Evolutionary conservation across 92 coral and sea anemone genomes (phyloP).

Genomic region (Paragorgia papillata): DNA sequence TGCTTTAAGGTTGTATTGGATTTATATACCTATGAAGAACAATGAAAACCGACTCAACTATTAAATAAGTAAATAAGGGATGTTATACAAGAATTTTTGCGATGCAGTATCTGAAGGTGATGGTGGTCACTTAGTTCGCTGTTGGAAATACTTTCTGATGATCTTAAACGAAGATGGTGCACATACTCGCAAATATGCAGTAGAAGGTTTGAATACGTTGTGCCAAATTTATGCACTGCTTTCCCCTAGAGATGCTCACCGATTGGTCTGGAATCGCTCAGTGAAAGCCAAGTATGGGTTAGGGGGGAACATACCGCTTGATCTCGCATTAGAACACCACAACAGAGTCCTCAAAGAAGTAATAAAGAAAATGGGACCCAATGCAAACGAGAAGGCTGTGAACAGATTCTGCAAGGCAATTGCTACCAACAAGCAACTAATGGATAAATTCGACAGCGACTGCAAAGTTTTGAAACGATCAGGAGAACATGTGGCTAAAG

Average conservation of each 20-base stretch:
- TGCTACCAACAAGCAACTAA: background rate
- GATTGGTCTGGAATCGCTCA: constrained; percentile 69
- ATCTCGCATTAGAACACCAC: constrained; percentile 12
- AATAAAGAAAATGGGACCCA: constrained; percentile 21
- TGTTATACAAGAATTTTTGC: background rate
- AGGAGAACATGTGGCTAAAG: constrained; percentile 14
- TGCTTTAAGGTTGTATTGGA: no score
- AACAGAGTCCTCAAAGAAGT: constrained; percentile 17
- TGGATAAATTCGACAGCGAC: constrained; percentile 33
- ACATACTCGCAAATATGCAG: constrained; percentile 63
- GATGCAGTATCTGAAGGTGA: constrained; percentile 20
- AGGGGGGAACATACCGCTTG: no score
- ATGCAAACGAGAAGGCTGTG: constrained; percentile 18
- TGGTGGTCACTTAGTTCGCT: constrained; percentile 35
- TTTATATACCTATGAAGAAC: no score
- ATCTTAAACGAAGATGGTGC: constrained; percentile 59
- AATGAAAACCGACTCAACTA: no score
- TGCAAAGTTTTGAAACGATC: constrained; percentile 18
- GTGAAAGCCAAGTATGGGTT: constrained; percentile 52
- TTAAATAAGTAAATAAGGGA: no score
- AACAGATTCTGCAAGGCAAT: constrained; percentile 10
- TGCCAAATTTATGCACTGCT: constrained; percentile 72
- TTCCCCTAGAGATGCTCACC: constrained; percentile 65
- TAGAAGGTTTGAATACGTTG: constrained; percentile 62
- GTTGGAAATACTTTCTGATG: constrained; percentile 70